These are phyloP conservation scores for Carassius carassius DNA, from an alignment of 2,113 vertebrate species.

Conservation along the genomic window DNA sequence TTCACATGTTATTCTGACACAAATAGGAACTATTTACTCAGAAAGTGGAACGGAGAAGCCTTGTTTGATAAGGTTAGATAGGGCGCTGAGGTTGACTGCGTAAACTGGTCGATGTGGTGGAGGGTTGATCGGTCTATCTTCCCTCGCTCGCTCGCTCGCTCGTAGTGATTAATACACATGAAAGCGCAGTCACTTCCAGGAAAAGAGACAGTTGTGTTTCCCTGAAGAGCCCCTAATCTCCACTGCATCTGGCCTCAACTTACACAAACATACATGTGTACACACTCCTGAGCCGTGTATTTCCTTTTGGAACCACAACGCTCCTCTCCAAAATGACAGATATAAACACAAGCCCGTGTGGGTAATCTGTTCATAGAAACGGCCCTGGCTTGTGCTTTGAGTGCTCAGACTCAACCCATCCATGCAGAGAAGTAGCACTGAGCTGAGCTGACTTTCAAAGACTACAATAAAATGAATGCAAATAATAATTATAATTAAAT, in stretches of 20 bases:
- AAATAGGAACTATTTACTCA: background rate
- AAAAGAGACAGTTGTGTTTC: constrained; percentile 79
- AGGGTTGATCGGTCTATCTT: constrained; percentile 16
- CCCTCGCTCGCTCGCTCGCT: constrained; percentile 61
- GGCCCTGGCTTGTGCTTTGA: background rate
- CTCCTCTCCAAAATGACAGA: background rate
- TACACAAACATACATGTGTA: constrained; percentile 19
- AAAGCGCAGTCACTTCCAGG: constrained; percentile 82
- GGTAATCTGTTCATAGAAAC: constrained; percentile 12
- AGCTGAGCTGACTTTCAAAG: background rate
- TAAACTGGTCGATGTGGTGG: background rate
- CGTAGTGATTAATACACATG: constrained; percentile 81
- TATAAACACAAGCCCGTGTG: background rate
- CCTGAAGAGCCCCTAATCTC: constrained; percentile 69
- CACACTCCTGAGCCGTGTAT: background rate
- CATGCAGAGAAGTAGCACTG: background rate
- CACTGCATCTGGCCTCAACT: constrained; percentile 44
- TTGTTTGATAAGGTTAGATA: background rate
- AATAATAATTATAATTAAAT: background rate
- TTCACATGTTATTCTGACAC: background rate
- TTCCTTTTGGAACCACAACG: background rate
- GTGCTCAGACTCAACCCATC: background rate
- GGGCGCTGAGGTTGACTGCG: background rate
- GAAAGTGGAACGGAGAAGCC: background rate
- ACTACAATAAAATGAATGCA: background rate